A percentile compares a stretch with the other conserved stretches of the same genome.
Conservation (phyloP, 2,797 vertebrate genomes). For the Choloepus didactylus region DNA sequence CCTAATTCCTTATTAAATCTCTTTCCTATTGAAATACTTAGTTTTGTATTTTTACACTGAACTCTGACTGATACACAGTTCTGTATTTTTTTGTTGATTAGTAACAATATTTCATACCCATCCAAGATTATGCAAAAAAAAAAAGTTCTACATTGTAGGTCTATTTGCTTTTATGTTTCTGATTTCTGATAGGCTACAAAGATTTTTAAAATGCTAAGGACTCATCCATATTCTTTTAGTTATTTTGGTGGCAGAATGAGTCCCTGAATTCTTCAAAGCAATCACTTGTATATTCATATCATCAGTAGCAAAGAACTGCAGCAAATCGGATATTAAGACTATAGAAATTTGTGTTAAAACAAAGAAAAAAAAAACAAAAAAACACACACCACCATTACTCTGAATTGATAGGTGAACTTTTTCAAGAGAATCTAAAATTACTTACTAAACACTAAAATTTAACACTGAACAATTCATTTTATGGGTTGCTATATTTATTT, state of each 20-base stretch:
- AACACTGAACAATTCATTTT: constrained; percentile 44
- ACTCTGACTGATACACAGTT: background rate
- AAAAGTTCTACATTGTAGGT: background rate
- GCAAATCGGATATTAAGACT: background rate
- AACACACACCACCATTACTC: too few species aligned
- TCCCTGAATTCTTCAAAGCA: constrained; percentile 11
- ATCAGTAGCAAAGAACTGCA: constrained; percentile 21
- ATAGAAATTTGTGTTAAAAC: constrained; percentile 25
- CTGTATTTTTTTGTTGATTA: background rate
- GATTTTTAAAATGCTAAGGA: background rate
- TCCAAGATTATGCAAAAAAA: background rate
- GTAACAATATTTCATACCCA: constrained; percentile 29
- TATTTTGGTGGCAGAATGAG: background rate
- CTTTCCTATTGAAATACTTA: constrained; percentile 2
- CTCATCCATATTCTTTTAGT: background rate
- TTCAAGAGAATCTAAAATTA: constrained; percentile 32
- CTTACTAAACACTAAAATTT: background rate
- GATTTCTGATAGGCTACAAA: background rate
- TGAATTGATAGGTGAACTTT: background rate
- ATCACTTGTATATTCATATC: background rate
- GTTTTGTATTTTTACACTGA: constrained; percentile 1
- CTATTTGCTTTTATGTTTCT: constrained; percentile 5
- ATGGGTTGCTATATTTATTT: constrained; percentile 13
- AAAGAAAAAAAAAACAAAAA: background rate
- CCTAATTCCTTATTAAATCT: background rate